Percentiles rank a stretch among this genome's conserved stretches.
Conservation (phyloP, 92 coral and sea anemone genomes). For the Scolanthus callimorphus region DNA sequence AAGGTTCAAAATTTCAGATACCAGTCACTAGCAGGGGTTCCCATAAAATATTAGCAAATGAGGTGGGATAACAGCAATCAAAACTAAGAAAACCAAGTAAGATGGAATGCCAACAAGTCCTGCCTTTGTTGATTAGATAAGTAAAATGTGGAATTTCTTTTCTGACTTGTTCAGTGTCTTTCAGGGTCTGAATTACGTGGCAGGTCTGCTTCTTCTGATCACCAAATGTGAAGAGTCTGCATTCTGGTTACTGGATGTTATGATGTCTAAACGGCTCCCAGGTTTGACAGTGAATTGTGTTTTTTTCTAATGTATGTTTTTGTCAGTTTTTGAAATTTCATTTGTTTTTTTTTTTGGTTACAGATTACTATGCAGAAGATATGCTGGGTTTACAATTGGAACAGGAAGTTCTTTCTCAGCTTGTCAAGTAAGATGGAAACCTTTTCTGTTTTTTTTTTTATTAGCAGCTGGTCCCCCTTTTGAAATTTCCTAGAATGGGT, state of each 20-base stretch:
- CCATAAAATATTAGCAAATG: too few species aligned
- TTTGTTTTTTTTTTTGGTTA: background rate
- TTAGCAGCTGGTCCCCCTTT: too few species aligned
- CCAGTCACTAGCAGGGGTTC: too few species aligned
- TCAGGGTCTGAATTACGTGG: slow-evolving; percentile 86
- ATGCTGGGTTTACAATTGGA: slow-evolving; percentile 90
- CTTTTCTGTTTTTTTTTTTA: too few species aligned
- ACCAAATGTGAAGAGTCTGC: slow-evolving; percentile 79
- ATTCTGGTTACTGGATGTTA: slow-evolving; percentile 93
- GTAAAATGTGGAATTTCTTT: background rate
- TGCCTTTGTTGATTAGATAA: background rate
- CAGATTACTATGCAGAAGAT: slow-evolving; percentile 87
- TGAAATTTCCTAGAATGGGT: too few species aligned
- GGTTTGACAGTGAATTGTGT: slow-evolving; percentile 35
- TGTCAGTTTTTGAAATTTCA: too few species aligned
- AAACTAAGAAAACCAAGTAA: too few species aligned
- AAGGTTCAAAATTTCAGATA: too few species aligned
- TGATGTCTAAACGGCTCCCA: slow-evolving; percentile 74
- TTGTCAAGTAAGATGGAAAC: slow-evolving; percentile 56
- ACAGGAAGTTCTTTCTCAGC: slow-evolving; percentile 81
- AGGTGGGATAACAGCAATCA: too few species aligned
- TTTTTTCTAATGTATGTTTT: too few species aligned
- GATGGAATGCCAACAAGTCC: too few species aligned
- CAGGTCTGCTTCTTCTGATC: slow-evolving; percentile 86
- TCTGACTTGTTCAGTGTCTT: background rate